Conservation (phyloP, 2,888 invertebrate genomes). For the Papilio protenor region DNA sequence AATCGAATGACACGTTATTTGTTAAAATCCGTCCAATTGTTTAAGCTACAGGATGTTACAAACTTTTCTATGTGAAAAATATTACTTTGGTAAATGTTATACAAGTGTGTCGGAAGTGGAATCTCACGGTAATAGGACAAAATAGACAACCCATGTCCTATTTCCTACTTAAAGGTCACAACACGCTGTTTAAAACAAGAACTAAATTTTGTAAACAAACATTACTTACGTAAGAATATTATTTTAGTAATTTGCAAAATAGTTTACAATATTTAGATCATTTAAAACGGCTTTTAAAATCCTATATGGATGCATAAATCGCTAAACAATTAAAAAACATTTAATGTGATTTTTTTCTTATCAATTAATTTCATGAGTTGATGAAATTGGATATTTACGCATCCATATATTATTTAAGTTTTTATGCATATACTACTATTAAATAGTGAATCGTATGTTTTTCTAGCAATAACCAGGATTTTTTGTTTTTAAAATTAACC, state of each 20-base stretch:
- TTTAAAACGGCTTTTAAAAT: neutral
- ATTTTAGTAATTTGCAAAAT: neutral
- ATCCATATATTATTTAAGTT: neutral
- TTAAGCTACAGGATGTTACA: neutral
- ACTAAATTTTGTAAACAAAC: neutral
- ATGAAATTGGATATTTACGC: neutral
- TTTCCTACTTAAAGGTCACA: neutral
- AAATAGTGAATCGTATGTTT: neutral
- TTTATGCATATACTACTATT: neutral
- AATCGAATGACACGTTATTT: neutral
- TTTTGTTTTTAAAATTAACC: neutral
- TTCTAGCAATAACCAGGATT: neutral
- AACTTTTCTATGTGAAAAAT: neutral
- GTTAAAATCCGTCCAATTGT: neutral
- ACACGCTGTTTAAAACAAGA: neutral
- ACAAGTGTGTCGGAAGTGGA: neutral
- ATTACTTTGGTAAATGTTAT: neutral
- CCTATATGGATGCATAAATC: neutral
- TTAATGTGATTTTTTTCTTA: neutral
- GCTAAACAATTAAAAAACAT: too few species aligned
- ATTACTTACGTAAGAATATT: too few species aligned
- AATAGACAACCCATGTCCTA: neutral
- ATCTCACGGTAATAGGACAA: neutral
- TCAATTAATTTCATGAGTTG: neutral
- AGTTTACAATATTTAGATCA: neutral